phyloP scores from a whole-genome alignment of 2,888 invertebrate species.

The Phalera bucephala region DNA sequence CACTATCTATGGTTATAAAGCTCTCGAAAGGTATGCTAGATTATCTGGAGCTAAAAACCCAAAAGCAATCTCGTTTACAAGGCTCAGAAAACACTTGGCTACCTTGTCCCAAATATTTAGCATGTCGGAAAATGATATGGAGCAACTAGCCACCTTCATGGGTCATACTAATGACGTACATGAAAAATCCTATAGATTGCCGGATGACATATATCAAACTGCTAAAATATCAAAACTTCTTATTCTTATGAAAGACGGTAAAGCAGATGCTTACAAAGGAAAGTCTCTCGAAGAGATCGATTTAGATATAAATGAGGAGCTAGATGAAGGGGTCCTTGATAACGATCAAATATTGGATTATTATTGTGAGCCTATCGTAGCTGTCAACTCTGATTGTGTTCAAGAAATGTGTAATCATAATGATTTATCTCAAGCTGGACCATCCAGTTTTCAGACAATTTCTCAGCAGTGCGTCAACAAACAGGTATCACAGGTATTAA shows the following conservation, averaged over 20 bases:
- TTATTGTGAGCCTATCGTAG: conserved; percentile 3
- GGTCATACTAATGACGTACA: conserved; percentile 30
- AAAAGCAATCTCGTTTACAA: conserved; percentile 33
- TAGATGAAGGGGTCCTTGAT: conserved; percentile 18
- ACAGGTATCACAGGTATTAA: conserved; percentile 5
- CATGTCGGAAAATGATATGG: conserved; percentile 37
- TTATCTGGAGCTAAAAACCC: conserved; percentile 33
- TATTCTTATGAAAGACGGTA: conserved; percentile 37
- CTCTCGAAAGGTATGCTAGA: conserved; percentile 28
- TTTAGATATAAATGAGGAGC: conserved; percentile 29
- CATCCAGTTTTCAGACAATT: conserved; percentile 18
- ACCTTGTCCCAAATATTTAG: conserved; percentile 37
- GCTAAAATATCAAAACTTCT: conserved; percentile 40
- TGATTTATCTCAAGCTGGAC: conserved; percentile 14
- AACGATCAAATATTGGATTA: conserved; percentile 22
- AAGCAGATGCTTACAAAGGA: conserved; percentile 30
- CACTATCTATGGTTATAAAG: conserved; percentile 34
- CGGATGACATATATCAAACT: conserved; percentile 36
- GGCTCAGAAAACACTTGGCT: conserved; percentile 38
- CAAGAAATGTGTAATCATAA: conserved; percentile 14
- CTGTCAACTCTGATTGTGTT: conserved; percentile 12
- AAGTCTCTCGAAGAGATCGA: conserved; percentile 29
- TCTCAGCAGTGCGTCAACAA: conserved; percentile 14
- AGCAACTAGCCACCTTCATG: conserved; percentile 37
- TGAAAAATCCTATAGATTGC: conserved; percentile 30